Evolutionary conservation across 2,113 vertebrate species (phyloP).

Genomic region (Corythornis madagascariensis): DNA sequence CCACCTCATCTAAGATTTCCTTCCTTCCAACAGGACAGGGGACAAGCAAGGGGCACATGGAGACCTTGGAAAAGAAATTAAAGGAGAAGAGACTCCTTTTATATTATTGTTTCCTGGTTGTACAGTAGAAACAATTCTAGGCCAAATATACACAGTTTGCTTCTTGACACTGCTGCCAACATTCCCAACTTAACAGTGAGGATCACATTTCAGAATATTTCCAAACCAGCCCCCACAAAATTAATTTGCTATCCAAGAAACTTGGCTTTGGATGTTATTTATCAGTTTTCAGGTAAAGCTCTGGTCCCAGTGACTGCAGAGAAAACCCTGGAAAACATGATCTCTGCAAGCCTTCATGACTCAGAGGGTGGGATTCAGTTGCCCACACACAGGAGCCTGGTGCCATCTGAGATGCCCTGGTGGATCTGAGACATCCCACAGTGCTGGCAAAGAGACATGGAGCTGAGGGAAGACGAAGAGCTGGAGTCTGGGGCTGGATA

Average conservation of each 20-base stretch:
- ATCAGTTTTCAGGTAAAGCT: constrained; percentile 32
- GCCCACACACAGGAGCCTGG: constrained; percentile 10
- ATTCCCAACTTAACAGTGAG: background rate
- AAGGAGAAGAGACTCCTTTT: background rate
- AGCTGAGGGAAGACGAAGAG: background rate
- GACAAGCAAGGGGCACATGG: background rate
- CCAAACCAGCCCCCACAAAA: constrained; percentile 46
- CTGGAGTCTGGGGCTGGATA: background rate
- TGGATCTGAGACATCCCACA: constrained; percentile 23
- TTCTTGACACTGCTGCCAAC: constrained; percentile 42
- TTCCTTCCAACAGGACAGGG: background rate
- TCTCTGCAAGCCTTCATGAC: background rate
- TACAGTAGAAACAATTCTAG: constrained; percentile 6
- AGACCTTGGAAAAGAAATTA: constrained; percentile 22
- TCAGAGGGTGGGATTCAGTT: constrained; percentile 28
- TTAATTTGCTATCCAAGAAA: constrained; percentile 54
- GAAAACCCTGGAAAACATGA: background rate
- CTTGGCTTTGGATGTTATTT: constrained; percentile 34
- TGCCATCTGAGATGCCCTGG: constrained; percentile 55
- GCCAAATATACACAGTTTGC: constrained; percentile 39
- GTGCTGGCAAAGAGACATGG: background rate
- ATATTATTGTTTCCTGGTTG: background rate
- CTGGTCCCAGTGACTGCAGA: background rate
- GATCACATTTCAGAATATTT: constrained; percentile 36
- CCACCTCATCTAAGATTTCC: background rate